Evolutionary conservation across 2,797 vertebrate genomes (phyloP).

Genomic region (Gallirallus australis): DNA sequence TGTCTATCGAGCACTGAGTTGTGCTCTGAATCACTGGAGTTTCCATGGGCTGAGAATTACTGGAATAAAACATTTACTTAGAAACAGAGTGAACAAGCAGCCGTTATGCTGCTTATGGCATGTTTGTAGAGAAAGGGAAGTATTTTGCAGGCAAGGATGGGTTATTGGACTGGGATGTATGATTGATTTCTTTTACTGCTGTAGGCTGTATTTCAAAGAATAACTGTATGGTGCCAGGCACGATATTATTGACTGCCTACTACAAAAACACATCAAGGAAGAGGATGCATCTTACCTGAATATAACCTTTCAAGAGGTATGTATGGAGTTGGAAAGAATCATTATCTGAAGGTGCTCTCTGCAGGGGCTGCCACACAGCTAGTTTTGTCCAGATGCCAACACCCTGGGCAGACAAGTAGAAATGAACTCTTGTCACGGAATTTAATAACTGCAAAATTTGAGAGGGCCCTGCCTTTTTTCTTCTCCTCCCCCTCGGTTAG

Average conservation of each 20-base stretch:
- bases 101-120: background rate
- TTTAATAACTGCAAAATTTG: background rate
- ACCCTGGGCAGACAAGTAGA: background rate
- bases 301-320: background rate
- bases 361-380: background rate
- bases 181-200: background rate
- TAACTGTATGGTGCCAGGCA: background rate
- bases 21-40: constrained; percentile 14
- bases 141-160: background rate
- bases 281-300: background rate
- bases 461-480: background rate
- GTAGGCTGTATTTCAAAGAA: background rate
- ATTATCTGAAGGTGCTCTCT: background rate
- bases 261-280: background rate
- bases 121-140: background rate
- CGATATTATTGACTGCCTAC: background rate
- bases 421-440: background rate
- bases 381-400: background rate
- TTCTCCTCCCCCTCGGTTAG: background rate
- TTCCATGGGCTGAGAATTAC: constrained; percentile 29
- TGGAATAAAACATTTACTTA: constrained; percentile 12
- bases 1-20: constrained; percentile 24
- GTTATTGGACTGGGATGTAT: background rate
- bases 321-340: background rate
- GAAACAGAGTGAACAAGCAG: background rate